Evolutionary conservation across 2,113 vertebrate species (phyloP).

Genomic region (Xyliphius kryptos): DNA sequence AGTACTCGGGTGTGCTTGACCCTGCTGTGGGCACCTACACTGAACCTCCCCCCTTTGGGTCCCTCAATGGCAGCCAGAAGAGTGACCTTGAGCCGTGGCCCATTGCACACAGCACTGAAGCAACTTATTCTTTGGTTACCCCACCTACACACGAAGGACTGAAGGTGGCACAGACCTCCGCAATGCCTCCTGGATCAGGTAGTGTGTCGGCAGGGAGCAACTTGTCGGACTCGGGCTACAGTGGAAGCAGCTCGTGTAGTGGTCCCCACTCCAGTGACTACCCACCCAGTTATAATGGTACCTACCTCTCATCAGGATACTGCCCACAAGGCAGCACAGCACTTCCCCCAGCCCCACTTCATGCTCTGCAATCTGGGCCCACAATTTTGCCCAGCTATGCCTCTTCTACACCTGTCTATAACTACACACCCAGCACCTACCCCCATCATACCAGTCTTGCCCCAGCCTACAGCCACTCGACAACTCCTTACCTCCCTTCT

Average conservation of each 20-base stretch:
- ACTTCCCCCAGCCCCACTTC: constrained; percentile 67
- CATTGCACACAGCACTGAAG: constrained; percentile 67
- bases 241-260: constrained; percentile 66
- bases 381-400: constrained; percentile 77
- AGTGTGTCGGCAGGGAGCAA: constrained; percentile 71
- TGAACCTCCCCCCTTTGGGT: constrained; percentile 72
- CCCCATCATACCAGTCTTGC: constrained; percentile 62
- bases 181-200: constrained; percentile 64
- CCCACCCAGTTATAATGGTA: constrained; percentile 73
- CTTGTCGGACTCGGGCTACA: constrained; percentile 80
- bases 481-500: constrained; percentile 75
- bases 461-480: constrained; percentile 73
- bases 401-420: constrained; percentile 77
- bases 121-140: constrained; percentile 69
- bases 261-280: constrained; percentile 72
- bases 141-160: constrained; percentile 75
- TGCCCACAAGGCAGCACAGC: constrained; percentile 74
- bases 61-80: constrained; percentile 73
- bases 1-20: constrained; percentile 86
- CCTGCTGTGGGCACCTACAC: constrained; percentile 63
- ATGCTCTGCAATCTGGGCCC: constrained; percentile 64
- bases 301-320: constrained; percentile 85
- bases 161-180: constrained; percentile 63
- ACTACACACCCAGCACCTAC: constrained; percentile 72
- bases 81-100: constrained; percentile 84